A percentile compares a stretch with the other conserved stretches of the same genome.
Evolutionary conservation across 2,797 vertebrate genomes (phyloP).

Genomic region (Acanthiza pusilla): DNA sequence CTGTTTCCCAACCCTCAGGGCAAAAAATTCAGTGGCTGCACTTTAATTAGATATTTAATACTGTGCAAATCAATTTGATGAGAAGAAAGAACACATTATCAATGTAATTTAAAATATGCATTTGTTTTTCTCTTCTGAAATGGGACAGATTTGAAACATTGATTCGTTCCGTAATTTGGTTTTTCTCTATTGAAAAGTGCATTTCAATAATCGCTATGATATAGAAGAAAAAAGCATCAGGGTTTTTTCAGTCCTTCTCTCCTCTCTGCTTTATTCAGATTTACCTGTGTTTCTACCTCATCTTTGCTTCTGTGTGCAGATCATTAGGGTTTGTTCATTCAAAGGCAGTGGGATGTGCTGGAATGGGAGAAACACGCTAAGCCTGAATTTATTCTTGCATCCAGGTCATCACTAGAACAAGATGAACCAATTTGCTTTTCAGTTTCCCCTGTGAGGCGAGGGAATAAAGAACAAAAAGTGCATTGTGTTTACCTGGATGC

Average conservation of each 20-base stretch:
- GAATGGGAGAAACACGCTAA: neutral
- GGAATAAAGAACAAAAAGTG: neutral
- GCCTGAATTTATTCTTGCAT: neutral
- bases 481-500: neutral
- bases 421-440: neutral
- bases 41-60: conserved; percentile 52
- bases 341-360: neutral
- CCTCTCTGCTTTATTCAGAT: neutral
- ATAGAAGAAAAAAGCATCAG: neutral
- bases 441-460: neutral
- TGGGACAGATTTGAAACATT: neutral
- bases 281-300: neutral
- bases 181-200: neutral
- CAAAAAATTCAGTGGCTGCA: conserved; percentile 12
- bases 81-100: conserved; percentile 14
- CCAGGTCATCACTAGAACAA: neutral
- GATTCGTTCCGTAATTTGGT: neutral
- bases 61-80: conserved; percentile 21
- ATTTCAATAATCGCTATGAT: neutral
- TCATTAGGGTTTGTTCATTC: neutral
- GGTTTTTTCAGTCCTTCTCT: neutral
- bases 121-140: conserved; percentile 23
- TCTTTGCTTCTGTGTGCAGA: neutral
- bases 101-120: neutral
- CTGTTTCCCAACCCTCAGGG: neutral